phyloP scores from a whole-genome alignment of 1,140 invertebrate genomes.

The Whitmania pigra region DNA sequence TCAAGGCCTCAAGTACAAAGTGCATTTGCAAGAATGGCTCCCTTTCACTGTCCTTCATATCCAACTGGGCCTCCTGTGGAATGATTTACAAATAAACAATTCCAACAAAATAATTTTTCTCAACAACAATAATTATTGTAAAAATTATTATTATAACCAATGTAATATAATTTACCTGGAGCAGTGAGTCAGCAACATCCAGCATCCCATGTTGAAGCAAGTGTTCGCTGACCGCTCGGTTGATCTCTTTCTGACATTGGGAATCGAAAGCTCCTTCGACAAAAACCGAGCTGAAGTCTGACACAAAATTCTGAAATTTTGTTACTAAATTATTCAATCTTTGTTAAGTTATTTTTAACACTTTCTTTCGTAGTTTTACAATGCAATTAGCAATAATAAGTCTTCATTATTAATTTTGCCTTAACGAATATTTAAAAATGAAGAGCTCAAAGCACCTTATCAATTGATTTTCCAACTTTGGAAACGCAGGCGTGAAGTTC shows the following conservation, averaged over 20 bases:
- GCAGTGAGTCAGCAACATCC: conserved; percentile 69
- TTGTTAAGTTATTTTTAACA: too few species aligned
- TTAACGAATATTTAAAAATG: not conserved
- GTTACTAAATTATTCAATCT: too few species aligned
- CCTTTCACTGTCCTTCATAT: conserved; percentile 56
- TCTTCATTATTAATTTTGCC: too few species aligned
- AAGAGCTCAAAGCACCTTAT: conserved; percentile 50
- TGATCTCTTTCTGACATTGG: conserved; percentile 65
- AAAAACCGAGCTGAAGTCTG: conserved; percentile 75
- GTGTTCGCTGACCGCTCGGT: conserved; percentile 91
- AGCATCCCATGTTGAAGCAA: conserved; percentile 83
- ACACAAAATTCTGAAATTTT: conserved; percentile 61
- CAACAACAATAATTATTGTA: too few species aligned
- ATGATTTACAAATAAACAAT: too few species aligned
- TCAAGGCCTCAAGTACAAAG: conserved; percentile 65
- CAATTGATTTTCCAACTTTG: conserved; percentile 89
- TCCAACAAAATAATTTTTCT: too few species aligned
- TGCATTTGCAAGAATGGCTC: conserved; percentile 74
- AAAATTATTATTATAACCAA: too few species aligned
- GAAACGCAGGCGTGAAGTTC: conserved; percentile 77
- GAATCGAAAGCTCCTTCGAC: conserved; percentile 71
- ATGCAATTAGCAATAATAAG: too few species aligned
- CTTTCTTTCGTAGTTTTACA: too few species aligned
- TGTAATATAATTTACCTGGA: conserved; percentile 30
- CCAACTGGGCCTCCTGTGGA: conserved; percentile 57